A percentile compares a stretch with the other conserved stretches of the same genome.
Evolutionary conservation across 2,113 vertebrate species (phyloP).

Genomic region (Pteruthius melanotis): DNA sequence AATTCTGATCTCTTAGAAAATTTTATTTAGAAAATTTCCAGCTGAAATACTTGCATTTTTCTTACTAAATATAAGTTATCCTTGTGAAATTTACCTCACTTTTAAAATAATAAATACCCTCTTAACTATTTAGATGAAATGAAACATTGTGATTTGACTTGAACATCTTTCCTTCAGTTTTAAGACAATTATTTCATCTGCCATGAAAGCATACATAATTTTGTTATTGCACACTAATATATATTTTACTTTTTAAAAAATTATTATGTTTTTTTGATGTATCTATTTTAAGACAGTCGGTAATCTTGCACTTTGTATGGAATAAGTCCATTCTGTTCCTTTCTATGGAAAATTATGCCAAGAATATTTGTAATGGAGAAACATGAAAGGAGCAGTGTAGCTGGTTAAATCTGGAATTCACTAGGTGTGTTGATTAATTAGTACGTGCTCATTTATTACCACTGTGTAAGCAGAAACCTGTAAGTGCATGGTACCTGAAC

Average conservation of each 20-base stretch:
- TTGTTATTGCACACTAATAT: neutral
- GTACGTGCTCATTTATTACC: neutral
- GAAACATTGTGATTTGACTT: neutral
- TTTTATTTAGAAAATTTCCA: neutral
- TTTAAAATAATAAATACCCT: neutral
- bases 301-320: neutral
- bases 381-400: neutral
- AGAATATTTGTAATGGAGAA: neutral
- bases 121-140: neutral
- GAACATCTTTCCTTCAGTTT: neutral
- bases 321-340: neutral
- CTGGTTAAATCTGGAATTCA: neutral
- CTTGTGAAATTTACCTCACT: neutral
- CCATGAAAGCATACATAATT: neutral
- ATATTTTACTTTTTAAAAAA: neutral
- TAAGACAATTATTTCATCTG: neutral
- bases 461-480: neutral
- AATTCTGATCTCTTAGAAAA: neutral
- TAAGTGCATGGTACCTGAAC: neutral
- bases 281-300: neutral
- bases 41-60: neutral
- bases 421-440: neutral
- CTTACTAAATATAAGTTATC: neutral
- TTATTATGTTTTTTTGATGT: accelerated
- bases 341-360: neutral